Base-by-base conservation (phyloP, 2,888 invertebrate species). In the Ophion ventricosus region DNA sequence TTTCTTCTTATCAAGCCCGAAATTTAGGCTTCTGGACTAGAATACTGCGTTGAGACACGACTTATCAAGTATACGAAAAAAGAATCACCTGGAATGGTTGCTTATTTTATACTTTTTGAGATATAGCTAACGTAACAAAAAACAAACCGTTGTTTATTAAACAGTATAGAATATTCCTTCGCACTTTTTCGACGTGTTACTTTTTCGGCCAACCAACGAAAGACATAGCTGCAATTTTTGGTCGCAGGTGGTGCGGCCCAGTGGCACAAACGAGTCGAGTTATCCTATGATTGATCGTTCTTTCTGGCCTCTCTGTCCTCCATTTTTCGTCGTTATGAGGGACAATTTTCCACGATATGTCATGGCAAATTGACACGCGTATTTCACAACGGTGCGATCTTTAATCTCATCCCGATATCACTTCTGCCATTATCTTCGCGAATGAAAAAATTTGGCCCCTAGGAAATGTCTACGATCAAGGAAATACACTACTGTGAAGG, bases 231-330 rank as follows among this genome's bases (percentile, higher is more conserved):
- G 14, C 2, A 49, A 49, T 49, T 17, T 49, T 49, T 49, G 49
- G 49, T 49, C 49, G 49, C 49, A 49, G 49, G 49, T 17, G 49
- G 49, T 17, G 49, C 17, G 17, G n/a, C 54, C 35, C 54, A 57
- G 29, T 20, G 11, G 70, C 14, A 54, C n/a, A 29, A 25, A 73
- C 73, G 25, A 2, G 23, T 40, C 57, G 17, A n/a, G 20, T 40
- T 59, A 20, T n/a, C 49, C 49, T 0, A 74, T 64, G 74, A 74
- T 64, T 40, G 74, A 74, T 74, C 26, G 54, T 64, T n/a, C 14
- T 35, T n/a, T 43, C 40, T 29, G 43, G 17, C 23, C 29, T 29
- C 10, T n/a, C 54, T 49, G 29, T 54, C 20, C 63, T 63, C 23
- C 11, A 64, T 40, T 20, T 64, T 29, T 74, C n/a, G 29, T 54